Percentiles rank a stretch among this genome's conserved stretches.
phyloP scores from a whole-genome alignment of 2,797 vertebrate genomes.

The Picus viridis region DNA sequence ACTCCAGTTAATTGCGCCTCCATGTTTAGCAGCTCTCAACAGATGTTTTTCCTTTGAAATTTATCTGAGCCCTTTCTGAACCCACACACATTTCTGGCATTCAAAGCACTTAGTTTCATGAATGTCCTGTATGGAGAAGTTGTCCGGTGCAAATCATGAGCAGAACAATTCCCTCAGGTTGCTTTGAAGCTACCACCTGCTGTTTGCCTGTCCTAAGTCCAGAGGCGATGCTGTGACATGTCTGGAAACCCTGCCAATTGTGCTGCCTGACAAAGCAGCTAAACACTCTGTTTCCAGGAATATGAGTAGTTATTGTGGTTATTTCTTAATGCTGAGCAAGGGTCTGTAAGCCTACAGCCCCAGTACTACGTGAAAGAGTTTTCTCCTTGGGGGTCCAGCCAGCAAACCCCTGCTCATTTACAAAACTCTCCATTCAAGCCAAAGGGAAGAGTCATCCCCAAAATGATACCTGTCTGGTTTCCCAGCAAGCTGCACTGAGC shows the following conservation, averaged over 20 bases:
- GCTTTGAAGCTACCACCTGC: neutral
- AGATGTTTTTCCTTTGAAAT: neutral
- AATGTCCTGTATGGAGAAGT: neutral
- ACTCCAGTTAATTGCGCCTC: neutral
- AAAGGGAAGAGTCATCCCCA: neutral
- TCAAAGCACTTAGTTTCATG: neutral
- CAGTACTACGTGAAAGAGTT: neutral
- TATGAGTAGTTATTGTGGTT: neutral
- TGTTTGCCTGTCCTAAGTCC: neutral
- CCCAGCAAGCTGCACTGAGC: neutral
- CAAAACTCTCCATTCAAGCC: conserved; percentile 12
- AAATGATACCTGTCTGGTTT: neutral
- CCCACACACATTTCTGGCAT: neutral
- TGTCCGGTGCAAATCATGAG: neutral
- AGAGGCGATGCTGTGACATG: conserved; percentile 1
- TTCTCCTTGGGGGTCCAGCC: neutral
- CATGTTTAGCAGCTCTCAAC: neutral
- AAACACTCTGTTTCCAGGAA: neutral
- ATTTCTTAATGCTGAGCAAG: neutral
- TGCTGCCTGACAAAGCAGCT: neutral
- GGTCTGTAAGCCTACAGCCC: neutral
- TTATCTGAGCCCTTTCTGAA: neutral
- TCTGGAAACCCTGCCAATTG: conserved; percentile 29
- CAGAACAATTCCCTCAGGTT: neutral
- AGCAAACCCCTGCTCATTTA: conserved; percentile 13